Conservation (phyloP, 2,113 vertebrate species). For the Uria lomvia region DNA sequence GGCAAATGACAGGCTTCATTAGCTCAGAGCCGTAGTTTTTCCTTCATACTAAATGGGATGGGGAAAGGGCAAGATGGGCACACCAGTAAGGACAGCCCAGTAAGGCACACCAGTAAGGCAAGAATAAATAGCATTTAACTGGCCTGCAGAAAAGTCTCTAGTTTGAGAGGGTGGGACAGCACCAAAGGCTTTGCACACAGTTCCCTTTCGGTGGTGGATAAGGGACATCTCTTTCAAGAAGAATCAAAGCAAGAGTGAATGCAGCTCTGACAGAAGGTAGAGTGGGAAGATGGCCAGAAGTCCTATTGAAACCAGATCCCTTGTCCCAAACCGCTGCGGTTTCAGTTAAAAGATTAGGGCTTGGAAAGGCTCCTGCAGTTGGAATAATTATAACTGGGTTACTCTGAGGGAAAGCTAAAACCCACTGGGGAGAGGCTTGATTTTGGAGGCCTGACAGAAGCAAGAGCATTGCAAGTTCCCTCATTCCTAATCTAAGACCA, state of each 20-base stretch:
- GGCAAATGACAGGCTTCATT: neutral
- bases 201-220: neutral
- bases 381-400: neutral
- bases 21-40: neutral
- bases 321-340: neutral
- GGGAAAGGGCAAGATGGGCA: neutral
- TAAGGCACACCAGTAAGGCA: neutral
- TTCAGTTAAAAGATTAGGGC: neutral
- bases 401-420: neutral
- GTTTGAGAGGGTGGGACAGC: neutral
- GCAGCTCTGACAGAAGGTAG: neutral
- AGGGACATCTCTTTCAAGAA: neutral
- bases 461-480: conserved; percentile 17
- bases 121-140: neutral
- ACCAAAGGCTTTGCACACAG: neutral
- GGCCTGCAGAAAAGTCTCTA: neutral
- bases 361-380: neutral
- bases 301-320: neutral
- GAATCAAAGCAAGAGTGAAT: neutral
- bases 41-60: neutral
- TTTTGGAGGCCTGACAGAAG: conserved; percentile 16
- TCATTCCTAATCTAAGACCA: neutral
- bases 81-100: neutral
- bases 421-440: neutral
- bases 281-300: neutral